Base-by-base conservation (phyloP, 2,888 invertebrate species). In the Dasysyrphus tricinctus region DNA sequence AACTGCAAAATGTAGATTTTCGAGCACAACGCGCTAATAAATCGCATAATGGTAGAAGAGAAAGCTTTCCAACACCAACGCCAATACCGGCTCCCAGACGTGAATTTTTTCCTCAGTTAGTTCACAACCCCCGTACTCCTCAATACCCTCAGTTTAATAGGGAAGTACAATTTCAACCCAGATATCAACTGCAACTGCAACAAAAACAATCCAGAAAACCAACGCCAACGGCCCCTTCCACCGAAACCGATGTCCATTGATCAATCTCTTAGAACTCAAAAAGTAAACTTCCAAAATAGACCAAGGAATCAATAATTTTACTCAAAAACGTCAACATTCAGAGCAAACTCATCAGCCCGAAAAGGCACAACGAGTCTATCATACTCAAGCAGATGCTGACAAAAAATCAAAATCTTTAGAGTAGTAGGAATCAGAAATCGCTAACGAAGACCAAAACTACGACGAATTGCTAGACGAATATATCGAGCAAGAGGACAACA, bases 51-150 rank as follows among this genome's bases (percentile, higher is more conserved):
- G 16, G 8, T 19, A 47, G 7, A 16, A 16, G 8, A 8, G 9
- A 8, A 16, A 16, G 24, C n/a, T n/a, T n/a, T n/a, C n/a, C n/a
- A n/a, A n/a, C n/a, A n/a, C n/a, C n/a, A n/a, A n/a, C n/a, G n/a
- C n/a, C n/a, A n/a, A n/a, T 24, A 24, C 24, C 24, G 24, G 1
- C 24, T 24, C 24, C 24, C 24, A 24, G 24, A 24, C 24, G 24
- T 24, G 24, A 83, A 16, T 70, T 79, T 56, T 79, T 57, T 56
- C 79, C 75, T n/a, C 75, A 83, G 19, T 56, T 70, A 56, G 49
- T 83, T 12, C 70, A 79, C 14, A 79, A 83, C 24, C 63, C 65
- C 29, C 70, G 73, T 32, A 42, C 24, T 74, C 47, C 75, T 32
- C 73, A 73, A 61, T 54, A 59, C 16, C 67, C 42, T 16, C 73